These are phyloP conservation scores for Otus sunia DNA, from an alignment of 2,113 vertebrate genomes.

Conservation along the genomic window DNA sequence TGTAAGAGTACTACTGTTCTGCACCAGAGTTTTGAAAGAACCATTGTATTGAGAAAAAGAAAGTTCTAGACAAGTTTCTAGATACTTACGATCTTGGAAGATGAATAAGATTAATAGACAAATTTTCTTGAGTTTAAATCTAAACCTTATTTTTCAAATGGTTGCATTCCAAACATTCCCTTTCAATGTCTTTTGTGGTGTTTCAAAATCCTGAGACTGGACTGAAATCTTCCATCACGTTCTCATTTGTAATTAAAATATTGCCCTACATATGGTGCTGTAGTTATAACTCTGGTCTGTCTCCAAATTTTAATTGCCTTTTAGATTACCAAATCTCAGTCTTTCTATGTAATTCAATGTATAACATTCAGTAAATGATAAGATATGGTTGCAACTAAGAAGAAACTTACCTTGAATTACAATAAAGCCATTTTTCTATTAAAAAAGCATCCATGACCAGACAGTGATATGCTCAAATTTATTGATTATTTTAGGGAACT, in stretches of 20 bases:
- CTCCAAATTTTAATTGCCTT: slow-evolving; percentile 11
- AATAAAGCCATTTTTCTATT: neutral
- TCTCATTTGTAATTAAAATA: slow-evolving; percentile 15
- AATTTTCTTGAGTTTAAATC: neutral
- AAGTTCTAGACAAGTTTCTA: neutral
- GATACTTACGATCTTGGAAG: neutral
- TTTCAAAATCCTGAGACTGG: neutral
- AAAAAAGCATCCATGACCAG: neutral
- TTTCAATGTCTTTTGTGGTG: neutral
- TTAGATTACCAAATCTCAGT: neutral
- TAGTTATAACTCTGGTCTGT: neutral
- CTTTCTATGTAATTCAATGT: neutral
- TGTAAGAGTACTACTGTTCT: neutral
- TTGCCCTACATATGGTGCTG: neutral
- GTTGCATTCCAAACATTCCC: neutral
- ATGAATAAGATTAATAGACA: neutral
- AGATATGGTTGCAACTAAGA: neutral
- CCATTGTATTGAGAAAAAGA: neutral
- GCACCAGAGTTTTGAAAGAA: neutral
- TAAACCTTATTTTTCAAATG: neutral
- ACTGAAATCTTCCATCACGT: neutral
- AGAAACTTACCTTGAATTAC: neutral
- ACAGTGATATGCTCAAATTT: neutral
- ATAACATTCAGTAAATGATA: neutral
- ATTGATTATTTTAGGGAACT: neutral